Conservation (phyloP, 1,140 invertebrate genomes). For the Mamestra configurata region DNA sequence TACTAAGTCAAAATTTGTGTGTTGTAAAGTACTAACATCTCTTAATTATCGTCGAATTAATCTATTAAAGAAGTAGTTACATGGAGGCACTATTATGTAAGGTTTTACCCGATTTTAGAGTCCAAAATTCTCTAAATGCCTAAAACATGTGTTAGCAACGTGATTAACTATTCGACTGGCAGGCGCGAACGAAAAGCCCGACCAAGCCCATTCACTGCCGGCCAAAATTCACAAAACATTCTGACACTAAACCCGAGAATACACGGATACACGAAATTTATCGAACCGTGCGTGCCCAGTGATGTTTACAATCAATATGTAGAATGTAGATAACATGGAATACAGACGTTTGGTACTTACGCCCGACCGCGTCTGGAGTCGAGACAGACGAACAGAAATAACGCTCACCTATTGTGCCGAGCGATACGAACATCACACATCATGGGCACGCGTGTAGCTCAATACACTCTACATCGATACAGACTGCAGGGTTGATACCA, state of each 20-base stretch:
- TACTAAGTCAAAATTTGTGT: no score
- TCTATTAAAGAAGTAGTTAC: no score
- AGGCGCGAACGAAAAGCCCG: conserved; percentile 13
- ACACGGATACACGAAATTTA: conserved; percentile 39
- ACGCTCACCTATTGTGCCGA: conserved; percentile 74
- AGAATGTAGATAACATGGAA: conserved; percentile 44
- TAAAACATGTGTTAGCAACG: conserved; percentile 17
- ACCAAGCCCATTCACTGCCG: conserved; percentile 9
- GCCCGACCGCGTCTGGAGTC: conserved; percentile 60
- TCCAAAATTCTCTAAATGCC: conserved; percentile 8
- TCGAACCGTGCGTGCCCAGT: conserved; percentile 12
- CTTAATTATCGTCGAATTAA: no score
- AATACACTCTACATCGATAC: conserved; percentile 43
- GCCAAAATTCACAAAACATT: conserved; percentile 13
- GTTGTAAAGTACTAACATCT: no score
- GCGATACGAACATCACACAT: conserved; percentile 47
- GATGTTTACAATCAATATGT: conserved; percentile 47
- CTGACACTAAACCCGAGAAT: neutral
- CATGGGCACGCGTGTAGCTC: conserved; percentile 39
- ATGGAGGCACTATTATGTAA: neutral
- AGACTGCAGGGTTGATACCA: conserved; percentile 12
- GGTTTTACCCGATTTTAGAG: neutral
- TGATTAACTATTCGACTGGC: conserved; percentile 28
- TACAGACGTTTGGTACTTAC: conserved; percentile 46
- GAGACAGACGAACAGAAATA: conserved; percentile 73